phyloP scores from a whole-genome alignment of 2,888 invertebrate species.

The Agrotis segetum region DNA sequence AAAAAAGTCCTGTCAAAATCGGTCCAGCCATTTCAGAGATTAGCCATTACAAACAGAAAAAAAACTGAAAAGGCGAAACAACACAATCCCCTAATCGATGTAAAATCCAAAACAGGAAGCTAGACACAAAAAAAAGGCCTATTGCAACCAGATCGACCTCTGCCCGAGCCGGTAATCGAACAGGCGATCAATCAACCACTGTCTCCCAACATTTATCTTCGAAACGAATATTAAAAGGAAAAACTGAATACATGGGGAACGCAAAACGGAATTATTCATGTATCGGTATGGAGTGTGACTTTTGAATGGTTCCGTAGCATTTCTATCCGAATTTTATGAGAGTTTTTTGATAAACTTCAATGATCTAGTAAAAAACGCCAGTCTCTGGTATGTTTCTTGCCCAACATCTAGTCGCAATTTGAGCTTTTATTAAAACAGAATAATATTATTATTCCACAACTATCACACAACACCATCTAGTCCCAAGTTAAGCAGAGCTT shows the following conservation, averaged over 20 bases:
- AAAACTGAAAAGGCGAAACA: not conserved
- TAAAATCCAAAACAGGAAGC: conserved; percentile 55
- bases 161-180: conserved; percentile 77
- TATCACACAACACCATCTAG: no score
- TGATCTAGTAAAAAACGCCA: no score
- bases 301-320: conserved; percentile 38
- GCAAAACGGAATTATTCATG: conserved; percentile 80
- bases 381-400: no score
- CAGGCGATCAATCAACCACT: conserved; percentile 83
- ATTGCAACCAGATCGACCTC: conserved; percentile 59
- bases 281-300: conserved; percentile 50
- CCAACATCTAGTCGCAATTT: no score
- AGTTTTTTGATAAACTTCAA: no score
- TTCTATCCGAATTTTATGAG: not conserved
- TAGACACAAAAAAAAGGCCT: conserved; percentile 58
- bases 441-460: no score
- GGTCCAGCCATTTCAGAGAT: no score
- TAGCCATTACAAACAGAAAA: not conserved
- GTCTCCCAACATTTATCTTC: conserved; percentile 88
- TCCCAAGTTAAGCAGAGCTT: no score
- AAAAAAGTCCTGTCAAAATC: no score
- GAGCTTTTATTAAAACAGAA: no score
- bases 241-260: conserved; percentile 72
- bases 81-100: conserved; percentile 43
- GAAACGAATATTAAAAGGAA: conserved; percentile 85